phyloP scores from a whole-genome alignment of 2,797 vertebrate species.

The Sus cebifrons region DNA sequence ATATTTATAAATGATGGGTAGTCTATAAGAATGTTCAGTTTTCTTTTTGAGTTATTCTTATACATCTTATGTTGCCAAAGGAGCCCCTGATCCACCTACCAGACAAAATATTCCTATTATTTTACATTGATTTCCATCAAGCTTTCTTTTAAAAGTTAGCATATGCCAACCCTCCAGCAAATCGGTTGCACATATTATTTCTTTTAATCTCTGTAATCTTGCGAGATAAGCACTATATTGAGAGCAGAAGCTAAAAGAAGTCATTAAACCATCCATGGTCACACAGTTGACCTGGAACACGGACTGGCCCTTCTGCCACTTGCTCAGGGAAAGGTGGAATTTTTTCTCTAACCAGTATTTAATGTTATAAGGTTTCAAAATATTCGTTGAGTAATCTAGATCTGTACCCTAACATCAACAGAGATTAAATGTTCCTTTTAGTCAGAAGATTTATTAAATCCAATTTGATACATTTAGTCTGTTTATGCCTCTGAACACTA shows the following conservation, averaged over 20 bases:
- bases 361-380: constrained; percentile 60
- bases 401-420: constrained; percentile 75
- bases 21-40: not conserved
- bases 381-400: constrained; percentile 68
- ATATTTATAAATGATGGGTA: not conserved
- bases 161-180: not conserved
- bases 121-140: constrained; percentile 11
- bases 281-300: not conserved
- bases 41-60: not conserved
- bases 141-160: not conserved
- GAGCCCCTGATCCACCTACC: not conserved
- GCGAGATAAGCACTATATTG: not conserved
- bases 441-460: constrained; percentile 34
- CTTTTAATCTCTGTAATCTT: not conserved
- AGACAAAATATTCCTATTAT: not conserved
- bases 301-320: not conserved
- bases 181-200: not conserved
- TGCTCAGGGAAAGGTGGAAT: not conserved
- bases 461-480: constrained; percentile 56
- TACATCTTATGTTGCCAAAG: not conserved
- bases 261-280: not conserved
- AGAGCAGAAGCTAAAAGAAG: not conserved
- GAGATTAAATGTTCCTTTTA: constrained; percentile 82
- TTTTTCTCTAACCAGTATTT: not conserved
- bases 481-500: constrained; percentile 35